Conservation (phyloP, 2,797 vertebrate species). For the Chaetophractus vellerosus region DNA sequence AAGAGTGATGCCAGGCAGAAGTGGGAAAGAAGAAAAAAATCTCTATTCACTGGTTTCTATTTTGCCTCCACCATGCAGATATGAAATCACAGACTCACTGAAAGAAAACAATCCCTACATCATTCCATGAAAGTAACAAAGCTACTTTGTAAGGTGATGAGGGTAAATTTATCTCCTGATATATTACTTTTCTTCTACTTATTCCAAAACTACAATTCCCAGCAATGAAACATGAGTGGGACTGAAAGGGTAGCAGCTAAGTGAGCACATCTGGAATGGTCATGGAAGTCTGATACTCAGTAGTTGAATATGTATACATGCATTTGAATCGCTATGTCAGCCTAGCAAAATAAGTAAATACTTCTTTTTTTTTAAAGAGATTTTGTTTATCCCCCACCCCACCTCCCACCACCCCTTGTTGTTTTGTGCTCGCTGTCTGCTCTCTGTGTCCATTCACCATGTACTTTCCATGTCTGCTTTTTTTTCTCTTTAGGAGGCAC, state of each 20-base stretch:
- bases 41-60: not conserved
- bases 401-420: no score
- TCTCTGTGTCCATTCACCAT: no score
- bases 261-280: not conserved
- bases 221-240: not conserved
- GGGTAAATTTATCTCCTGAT: not conserved
- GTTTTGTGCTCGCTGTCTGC: no score
- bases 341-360: not conserved
- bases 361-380: no score
- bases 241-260: not conserved
- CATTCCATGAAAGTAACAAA: not conserved
- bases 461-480: no score
- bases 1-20: not conserved
- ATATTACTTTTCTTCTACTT: not conserved
- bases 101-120: not conserved
- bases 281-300: not conserved
- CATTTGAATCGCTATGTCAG: not conserved
- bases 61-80: not conserved
- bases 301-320: not conserved
- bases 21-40: not conserved
- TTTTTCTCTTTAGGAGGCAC: no score
- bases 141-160: not conserved
- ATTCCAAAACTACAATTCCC: not conserved
- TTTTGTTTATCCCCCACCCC: no score
- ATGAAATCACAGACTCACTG: not conserved